Evolutionary conservation across 2,888 invertebrate species (phyloP).

Genomic region (Zaprionus obscuricornis): DNA sequence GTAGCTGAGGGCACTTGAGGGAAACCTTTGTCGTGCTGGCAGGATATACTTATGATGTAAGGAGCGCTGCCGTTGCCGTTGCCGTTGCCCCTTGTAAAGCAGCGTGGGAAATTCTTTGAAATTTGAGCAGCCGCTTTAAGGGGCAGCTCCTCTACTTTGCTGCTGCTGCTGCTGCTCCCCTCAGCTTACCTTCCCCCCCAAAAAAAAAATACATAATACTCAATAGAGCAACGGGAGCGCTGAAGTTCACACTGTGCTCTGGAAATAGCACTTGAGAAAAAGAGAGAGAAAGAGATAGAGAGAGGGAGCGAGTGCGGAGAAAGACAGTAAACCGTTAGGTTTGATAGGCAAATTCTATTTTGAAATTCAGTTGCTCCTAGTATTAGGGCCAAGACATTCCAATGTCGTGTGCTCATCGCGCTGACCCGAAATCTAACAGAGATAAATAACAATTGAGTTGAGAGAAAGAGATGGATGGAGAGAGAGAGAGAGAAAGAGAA

Average conservation of each 20-base stretch:
- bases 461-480: conserved; percentile 5
- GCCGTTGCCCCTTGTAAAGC: conserved; percentile 48
- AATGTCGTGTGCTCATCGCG: conserved; percentile 51
- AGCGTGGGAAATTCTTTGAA: conserved; percentile 79
- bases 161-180: too few species aligned
- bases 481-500: conserved; percentile 1
- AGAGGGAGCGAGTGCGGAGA: too few species aligned
- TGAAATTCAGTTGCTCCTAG: not conserved
- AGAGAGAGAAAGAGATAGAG: not conserved
- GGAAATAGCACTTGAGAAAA: conserved; percentile 46
- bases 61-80: conserved; percentile 27
- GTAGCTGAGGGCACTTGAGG: conserved; percentile 24
- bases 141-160: too few species aligned
- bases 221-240: too few species aligned
- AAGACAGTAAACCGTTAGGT: conserved; percentile 52
- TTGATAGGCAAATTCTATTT: conserved; percentile 43
- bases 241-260: conserved; percentile 6
- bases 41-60: conserved; percentile 53
- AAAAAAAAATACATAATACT: too few species aligned
- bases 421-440: conserved; percentile 25
- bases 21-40: conserved; percentile 58
- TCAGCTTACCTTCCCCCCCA: too few species aligned
- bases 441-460: conserved; percentile 29
- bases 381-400: conserved; percentile 45
- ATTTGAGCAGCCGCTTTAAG: too few species aligned